Base-by-base conservation (phyloP, 2,797 vertebrate species). In the Galagoides demidoff region DNA sequence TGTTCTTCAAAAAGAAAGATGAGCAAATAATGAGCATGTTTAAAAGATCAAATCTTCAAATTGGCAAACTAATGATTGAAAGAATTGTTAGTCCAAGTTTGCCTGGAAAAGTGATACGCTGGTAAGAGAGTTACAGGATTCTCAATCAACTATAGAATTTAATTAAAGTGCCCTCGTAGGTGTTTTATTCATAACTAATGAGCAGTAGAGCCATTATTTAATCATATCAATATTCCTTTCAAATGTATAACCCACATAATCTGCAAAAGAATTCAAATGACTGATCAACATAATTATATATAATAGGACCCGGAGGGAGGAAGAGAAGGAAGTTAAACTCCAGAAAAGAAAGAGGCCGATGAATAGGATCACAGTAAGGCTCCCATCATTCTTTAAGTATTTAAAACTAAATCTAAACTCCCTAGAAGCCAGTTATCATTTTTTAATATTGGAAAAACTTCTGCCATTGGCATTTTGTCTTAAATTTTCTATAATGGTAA, bases 141-240 rank as follows among this genome's bases (percentile, higher is more conserved):
- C 63, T 93, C 63, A 87, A 27, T 63, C 55, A 93, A 73, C 43
- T 81, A 20, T 73, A 19, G 55, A 71, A 87, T 84, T 84, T 83
- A 71, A 61, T 45, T 77, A 61, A 25, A 86, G n/a, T 27, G 59
- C 0, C 31, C 39, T 55, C 12, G 66, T 23, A 55, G 34, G 22
- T 89, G 61, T 16, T 34, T 37, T 23, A 27, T 20, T 52, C 66
- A 49, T 71, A 49, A 49, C 59, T 31, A 79, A 14, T 39, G n/a
- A 87, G 55, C n/a, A 31, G 3, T 3, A 81, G 31, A 81, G 71
- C 71, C 31, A 17, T 83, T 37, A 73, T 34, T 71, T 39, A 61
- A 71, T 93, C 52, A 71, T n/a, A 71, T 49, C 19, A 86, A 23
- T 79, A 52, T 71, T 52, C 39, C 16, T 79, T 71, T 49, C 71